A percentile compares a stretch with the other conserved stretches of the same genome.
phyloP scores from a whole-genome alignment of 2,888 invertebrate species.

The Frankliniella intonsa region DNA sequence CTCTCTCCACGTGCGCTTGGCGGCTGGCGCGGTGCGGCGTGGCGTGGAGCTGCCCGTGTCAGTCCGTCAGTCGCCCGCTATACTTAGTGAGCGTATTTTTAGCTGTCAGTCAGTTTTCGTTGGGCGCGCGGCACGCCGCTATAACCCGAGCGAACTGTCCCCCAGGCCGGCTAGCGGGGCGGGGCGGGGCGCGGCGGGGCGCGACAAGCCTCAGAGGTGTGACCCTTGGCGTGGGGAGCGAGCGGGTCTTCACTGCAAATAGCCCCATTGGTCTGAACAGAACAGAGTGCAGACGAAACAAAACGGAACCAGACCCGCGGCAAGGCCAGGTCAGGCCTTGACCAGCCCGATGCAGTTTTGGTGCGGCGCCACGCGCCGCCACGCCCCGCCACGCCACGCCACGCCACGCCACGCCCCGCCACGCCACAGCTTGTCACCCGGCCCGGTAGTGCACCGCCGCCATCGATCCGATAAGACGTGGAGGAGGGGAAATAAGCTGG shows the following conservation, averaged over 20 bases:
- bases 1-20: not conserved
- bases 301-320: too few relatives aligned
- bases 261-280: too few relatives aligned
- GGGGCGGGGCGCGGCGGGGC: not conserved
- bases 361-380: not conserved
- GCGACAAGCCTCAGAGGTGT: too few relatives aligned
- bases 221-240: too few relatives aligned
- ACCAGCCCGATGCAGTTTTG: not conserved
- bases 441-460: too few relatives aligned
- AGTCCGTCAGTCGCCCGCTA: constrained; percentile 18
- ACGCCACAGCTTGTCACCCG: too few relatives aligned
- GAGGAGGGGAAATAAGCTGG: too few relatives aligned
- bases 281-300: not conserved
- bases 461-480: too few relatives aligned
- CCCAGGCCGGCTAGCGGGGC: not conserved
- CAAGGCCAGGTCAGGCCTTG: too few relatives aligned
- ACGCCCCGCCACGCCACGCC: not conserved
- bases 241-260: too few relatives aligned
- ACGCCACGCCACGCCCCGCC: not conserved
- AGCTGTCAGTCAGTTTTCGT: constrained; percentile 9
- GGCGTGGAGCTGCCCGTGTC: not conserved
- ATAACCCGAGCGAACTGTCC: too few relatives aligned
- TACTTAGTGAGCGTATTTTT: constrained; percentile 23
- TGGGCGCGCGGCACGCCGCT: not conserved
- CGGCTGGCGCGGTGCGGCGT: not conserved